These are phyloP conservation scores for Crotalus tigris DNA, from an alignment of 2,113 vertebrate species.

Conservation along the genomic window DNA sequence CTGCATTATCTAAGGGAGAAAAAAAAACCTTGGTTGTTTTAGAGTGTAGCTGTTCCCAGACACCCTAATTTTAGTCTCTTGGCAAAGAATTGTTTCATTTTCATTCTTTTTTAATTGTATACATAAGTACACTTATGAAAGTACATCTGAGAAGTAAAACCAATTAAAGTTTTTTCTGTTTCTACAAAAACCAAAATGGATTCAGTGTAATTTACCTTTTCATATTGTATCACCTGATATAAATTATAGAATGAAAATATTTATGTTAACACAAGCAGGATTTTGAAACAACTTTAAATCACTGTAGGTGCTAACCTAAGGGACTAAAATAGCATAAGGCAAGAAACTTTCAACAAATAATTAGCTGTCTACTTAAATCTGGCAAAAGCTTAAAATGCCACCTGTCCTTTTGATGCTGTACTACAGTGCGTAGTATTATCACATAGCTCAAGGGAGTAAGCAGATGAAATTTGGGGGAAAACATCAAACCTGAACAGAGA, in stretches of 20 bases:
- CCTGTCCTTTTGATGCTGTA: not conserved
- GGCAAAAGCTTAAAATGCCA: not conserved
- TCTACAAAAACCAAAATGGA: conserved; percentile 54
- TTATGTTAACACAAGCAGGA: conserved; percentile 47
- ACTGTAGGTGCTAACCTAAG: conserved; percentile 29
- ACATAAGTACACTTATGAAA: conserved; percentile 59
- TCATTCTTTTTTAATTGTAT: conserved; percentile 52
- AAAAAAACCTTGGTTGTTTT: not conserved
- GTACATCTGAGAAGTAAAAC: conserved; percentile 61
- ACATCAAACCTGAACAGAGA: not conserved
- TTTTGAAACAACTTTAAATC: conserved; percentile 45
- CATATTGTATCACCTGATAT: conserved; percentile 47
- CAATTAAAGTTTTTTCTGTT: conserved; percentile 64
- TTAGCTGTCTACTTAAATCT: conserved; percentile 13
- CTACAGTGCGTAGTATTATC: fast-evolving
- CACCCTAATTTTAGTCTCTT: conserved; percentile 41
- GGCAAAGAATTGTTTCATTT: conserved; percentile 52
- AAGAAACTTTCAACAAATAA: conserved; percentile 27
- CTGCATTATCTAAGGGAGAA: conserved; percentile 25
- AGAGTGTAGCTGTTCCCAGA: not conserved
- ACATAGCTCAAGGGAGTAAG: not conserved
- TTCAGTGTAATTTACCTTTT: conserved; percentile 47
- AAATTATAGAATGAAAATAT: conserved; percentile 65
- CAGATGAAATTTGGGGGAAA: not conserved
- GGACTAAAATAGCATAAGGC: conserved; percentile 2